A percentile compares a stretch with the other conserved stretches of the same genome.
phyloP scores from a whole-genome alignment of 2,888 invertebrate species.

The Drosophila parthenogenetica region DNA sequence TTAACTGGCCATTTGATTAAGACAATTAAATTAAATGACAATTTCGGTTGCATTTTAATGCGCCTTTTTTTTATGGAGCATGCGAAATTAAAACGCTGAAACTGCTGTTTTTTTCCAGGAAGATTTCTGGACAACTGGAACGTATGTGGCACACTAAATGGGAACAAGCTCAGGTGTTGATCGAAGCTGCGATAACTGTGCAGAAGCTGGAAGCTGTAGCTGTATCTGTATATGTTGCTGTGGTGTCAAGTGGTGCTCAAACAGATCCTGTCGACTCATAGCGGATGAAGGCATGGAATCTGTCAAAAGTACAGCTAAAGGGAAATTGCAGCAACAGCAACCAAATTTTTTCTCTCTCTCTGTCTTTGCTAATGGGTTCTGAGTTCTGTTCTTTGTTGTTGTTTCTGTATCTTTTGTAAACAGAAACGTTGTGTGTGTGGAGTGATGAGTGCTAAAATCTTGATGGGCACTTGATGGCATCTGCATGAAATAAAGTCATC shows the following conservation, averaged over 20 bases:
- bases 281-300: constrained; percentile 48
- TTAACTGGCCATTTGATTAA: constrained; percentile 24
- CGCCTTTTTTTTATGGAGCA: constrained; percentile 45
- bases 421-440: constrained; percentile 38
- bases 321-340: constrained; percentile 18
- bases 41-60: constrained; percentile 43
- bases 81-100: constrained; percentile 60
- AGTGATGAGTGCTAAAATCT: constrained; percentile 31
- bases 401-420: constrained; percentile 14
- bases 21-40: constrained; percentile 49
- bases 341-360: constrained; percentile 3
- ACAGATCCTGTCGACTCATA: constrained; percentile 69
- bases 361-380: constrained; percentile 33
- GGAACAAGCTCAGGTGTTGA: constrained; percentile 2
- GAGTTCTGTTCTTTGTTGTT: constrained; percentile 43
- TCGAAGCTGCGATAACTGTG: constrained; percentile 36
- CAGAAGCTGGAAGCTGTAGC: neutral
- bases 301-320: constrained; percentile 46
- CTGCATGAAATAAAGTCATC: constrained; percentile 60
- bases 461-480: constrained; percentile 53
- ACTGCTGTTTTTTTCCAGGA: constrained; percentile 56
- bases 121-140: constrained; percentile 41
- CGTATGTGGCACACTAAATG: constrained; percentile 29
- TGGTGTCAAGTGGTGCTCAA: constrained; percentile 61
- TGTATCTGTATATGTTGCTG: constrained; percentile 13